Percentiles rank a stretch among this genome's conserved stretches.
Evolutionary conservation across 2,888 invertebrate genomes (phyloP).

Genomic region (Spisula subtruncata): DNA sequence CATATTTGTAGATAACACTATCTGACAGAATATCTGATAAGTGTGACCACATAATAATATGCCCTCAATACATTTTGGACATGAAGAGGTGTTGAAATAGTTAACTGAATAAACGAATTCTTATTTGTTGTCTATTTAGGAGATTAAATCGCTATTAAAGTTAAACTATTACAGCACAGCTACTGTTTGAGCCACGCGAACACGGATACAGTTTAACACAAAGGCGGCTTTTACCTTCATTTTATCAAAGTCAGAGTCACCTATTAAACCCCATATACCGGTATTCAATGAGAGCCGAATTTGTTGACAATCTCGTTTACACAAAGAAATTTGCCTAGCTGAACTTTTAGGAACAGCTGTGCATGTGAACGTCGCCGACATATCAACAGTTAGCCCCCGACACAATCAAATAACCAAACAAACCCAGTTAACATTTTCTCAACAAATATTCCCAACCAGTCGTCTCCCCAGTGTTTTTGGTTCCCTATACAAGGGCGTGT

Average conservation of each 20-base stretch:
- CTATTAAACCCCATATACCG: conserved; percentile 16
- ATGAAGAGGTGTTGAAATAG: conserved; percentile 30
- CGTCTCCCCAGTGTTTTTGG: background rate
- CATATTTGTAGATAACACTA: conserved; percentile 35
- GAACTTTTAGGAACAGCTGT: conserved; percentile 45
- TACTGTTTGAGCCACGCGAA: conserved; percentile 51
- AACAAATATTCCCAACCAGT: background rate
- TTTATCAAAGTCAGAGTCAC: conserved; percentile 5
- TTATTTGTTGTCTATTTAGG: conserved; percentile 43
- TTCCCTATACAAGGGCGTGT: background rate
- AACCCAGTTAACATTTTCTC: background rate
- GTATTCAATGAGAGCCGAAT: conserved; percentile 36
- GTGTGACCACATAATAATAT: conserved; percentile 26
- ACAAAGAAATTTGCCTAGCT: conserved; percentile 37
- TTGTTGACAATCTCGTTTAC: conserved; percentile 22
- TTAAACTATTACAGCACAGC: conserved; percentile 24
- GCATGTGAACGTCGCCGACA: conserved; percentile 28
- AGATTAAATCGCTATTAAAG: conserved; percentile 23
- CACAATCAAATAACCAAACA: background rate
- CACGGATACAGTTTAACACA: background rate
- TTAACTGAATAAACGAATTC: conserved; percentile 38
- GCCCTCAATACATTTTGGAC: conserved; percentile 30
- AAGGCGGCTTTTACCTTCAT: background rate
- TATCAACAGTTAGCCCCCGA: conserved; percentile 45
- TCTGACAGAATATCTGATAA: conserved; percentile 34